Percentiles rank a stretch among this genome's conserved stretches.
These are phyloP conservation scores for Lutraria rhynchaena DNA, from an alignment of 1,140 invertebrate species.

Conservation along the genomic window DNA sequence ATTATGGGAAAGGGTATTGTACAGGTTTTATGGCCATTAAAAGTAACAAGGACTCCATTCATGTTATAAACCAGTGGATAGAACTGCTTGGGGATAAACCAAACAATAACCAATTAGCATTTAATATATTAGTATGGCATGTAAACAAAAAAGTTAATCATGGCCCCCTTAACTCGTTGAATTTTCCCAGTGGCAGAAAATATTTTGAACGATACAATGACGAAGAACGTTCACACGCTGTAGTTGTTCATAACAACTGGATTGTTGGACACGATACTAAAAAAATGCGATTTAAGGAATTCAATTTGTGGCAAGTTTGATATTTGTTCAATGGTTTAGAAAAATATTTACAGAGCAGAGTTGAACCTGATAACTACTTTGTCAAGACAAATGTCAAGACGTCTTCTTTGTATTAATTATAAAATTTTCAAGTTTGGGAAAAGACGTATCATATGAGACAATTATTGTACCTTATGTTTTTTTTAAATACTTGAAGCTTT, in stretches of 20 bases:
- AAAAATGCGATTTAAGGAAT: not conserved
- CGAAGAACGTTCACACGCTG: not conserved
- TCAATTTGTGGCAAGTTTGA: not conserved
- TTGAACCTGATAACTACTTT: too few relatives aligned
- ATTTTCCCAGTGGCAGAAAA: not conserved
- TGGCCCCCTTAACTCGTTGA: not conserved
- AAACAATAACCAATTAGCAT: not conserved
- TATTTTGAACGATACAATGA: conserved; percentile 4
- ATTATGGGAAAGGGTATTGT: not conserved
- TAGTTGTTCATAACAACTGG: conserved; percentile 10
- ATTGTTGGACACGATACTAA: conserved; percentile 5
- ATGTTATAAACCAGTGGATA: not conserved
- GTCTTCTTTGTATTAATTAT: too few relatives aligned
- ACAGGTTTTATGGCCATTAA: conserved; percentile 12
- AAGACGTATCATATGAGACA: too few relatives aligned
- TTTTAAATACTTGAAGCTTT: too few relatives aligned
- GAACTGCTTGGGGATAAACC: not conserved
- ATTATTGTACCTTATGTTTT: too few relatives aligned
- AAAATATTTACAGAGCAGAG: too few relatives aligned
- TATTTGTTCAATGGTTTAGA: too few relatives aligned
- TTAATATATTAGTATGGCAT: not conserved
- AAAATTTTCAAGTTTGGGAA: too few relatives aligned
- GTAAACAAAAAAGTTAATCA: too few relatives aligned
- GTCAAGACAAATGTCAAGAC: too few relatives aligned
- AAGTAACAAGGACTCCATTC: not conserved